phyloP scores from a whole-genome alignment of 2,797 vertebrate genomes.

The Philypnodon macrostomus region DNA sequence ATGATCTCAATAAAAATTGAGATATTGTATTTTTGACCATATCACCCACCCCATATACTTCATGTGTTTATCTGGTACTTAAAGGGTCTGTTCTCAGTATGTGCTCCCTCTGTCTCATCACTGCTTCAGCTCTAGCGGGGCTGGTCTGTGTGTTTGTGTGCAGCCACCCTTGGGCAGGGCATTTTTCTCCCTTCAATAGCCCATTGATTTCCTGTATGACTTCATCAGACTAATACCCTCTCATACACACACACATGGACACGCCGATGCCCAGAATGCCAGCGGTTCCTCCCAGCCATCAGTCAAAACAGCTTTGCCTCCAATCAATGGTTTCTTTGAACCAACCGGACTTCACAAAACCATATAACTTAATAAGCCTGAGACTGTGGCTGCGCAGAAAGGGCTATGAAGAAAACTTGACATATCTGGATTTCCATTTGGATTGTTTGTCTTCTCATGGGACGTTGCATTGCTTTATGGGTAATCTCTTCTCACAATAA shows the following conservation, averaged over 20 bases:
- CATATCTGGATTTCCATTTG: slow-evolving; percentile 45
- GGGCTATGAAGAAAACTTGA: slow-evolving; percentile 25
- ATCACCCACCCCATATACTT: too few relatives aligned
- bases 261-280: slow-evolving; percentile 78
- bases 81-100: slow-evolving; percentile 55
- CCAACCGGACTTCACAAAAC: slow-evolving; percentile 51
- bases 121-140: slow-evolving; percentile 60
- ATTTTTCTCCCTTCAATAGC: slow-evolving; percentile 86
- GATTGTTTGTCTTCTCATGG: slow-evolving; percentile 31
- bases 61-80: slow-evolving; percentile 38
- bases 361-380: slow-evolving; percentile 55
- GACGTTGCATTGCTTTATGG: slow-evolving; percentile 28
- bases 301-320: slow-evolving; percentile 65
- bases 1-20: too few relatives aligned
- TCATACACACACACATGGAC: slow-evolving; percentile 57
- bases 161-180: slow-evolving; percentile 76
- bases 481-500: slow-evolving; percentile 39
- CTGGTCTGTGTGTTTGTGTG: slow-evolving; percentile 69
- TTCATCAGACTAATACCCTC: slow-evolving; percentile 94
- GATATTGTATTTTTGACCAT: too few relatives aligned
- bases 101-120: slow-evolving; percentile 58
- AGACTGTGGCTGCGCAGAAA: slow-evolving; percentile 29
- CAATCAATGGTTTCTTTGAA: slow-evolving; percentile 69
- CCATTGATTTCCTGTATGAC: slow-evolving; percentile 96
- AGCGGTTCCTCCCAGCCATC: slow-evolving; percentile 66